Conservation (phyloP, 2,113 vertebrate species). For the Perccottus glenii region DNA sequence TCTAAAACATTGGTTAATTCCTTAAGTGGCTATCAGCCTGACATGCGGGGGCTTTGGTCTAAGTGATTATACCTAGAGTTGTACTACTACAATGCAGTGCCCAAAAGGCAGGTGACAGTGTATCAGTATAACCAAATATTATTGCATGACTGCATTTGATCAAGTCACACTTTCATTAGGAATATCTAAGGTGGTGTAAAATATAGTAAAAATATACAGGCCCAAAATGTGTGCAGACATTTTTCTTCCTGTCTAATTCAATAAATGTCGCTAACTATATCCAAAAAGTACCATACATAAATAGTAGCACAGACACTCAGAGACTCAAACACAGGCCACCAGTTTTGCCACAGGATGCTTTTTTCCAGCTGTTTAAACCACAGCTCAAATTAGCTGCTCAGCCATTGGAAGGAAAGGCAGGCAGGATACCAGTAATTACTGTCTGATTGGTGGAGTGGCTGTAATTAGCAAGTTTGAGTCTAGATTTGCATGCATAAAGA, state of each 20-base stretch:
- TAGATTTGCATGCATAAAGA: constrained; percentile 71
- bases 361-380: constrained; percentile 83
- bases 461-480: constrained; percentile 81
- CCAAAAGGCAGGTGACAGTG: no score
- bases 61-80: constrained; percentile 51
- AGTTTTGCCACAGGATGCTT: constrained; percentile 71
- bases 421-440: constrained; percentile 87
- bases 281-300: constrained; percentile 50
- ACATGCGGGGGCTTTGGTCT: constrained; percentile 50
- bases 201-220: constrained; percentile 26
- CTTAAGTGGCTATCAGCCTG: constrained; percentile 68
- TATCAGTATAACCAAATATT: no score
- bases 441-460: constrained; percentile 84
- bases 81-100: constrained; percentile 47
- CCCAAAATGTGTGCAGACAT: constrained; percentile 33
- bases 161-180: no score
- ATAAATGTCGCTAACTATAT: constrained; percentile 35
- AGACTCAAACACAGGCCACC: constrained; percentile 50
- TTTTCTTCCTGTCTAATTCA: constrained; percentile 53
- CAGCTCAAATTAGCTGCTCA: constrained; percentile 85
- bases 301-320: constrained; percentile 36
- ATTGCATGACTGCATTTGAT: no score
- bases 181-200: no score
- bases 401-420: constrained; percentile 82
- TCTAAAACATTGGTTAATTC: constrained; percentile 66